Conservation (phyloP, 1,140 invertebrate species). For the Macrobrachium rosenbergii region DNA sequence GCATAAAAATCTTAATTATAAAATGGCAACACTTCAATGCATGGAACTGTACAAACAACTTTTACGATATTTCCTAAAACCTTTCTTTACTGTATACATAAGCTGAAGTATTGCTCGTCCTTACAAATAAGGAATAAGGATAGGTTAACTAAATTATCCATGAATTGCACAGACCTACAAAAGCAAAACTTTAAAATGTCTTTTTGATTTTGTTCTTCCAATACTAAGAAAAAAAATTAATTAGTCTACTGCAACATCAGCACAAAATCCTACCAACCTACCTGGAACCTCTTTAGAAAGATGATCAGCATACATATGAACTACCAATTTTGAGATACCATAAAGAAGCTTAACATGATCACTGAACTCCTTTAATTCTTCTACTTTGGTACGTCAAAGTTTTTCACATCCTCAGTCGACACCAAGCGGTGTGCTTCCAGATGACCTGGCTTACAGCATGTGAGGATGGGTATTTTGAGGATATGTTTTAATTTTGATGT, state of each 20-base stretch:
- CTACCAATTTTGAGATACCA: constrained; percentile 34
- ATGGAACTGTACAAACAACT: no score
- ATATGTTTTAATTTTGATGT: not conserved
- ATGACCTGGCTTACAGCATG: constrained; percentile 23
- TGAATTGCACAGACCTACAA: no score
- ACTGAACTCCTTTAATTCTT: not conserved
- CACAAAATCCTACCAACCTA: not conserved
- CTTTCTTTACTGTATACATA: no score
- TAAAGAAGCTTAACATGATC: constrained; percentile 44
- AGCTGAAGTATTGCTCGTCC: no score
- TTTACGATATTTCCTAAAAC: no score
- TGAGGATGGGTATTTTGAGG: not conserved
- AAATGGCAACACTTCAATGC: no score
- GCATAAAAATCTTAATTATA: no score
- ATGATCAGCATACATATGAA: constrained; percentile 38
- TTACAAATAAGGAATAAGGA: no score
- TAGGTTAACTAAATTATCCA: no score
- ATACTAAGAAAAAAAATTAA: not conserved
- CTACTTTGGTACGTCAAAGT: not conserved
- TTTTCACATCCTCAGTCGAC: not conserved
- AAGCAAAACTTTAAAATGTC: no score
- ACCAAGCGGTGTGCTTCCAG: constrained; percentile 31
- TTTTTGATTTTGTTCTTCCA: no score
- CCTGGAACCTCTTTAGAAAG: constrained; percentile 4
- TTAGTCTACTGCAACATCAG: not conserved